These are phyloP conservation scores for Onychostruthus taczanowskii DNA, from an alignment of 2,113 vertebrate species.

Conservation along the genomic window DNA sequence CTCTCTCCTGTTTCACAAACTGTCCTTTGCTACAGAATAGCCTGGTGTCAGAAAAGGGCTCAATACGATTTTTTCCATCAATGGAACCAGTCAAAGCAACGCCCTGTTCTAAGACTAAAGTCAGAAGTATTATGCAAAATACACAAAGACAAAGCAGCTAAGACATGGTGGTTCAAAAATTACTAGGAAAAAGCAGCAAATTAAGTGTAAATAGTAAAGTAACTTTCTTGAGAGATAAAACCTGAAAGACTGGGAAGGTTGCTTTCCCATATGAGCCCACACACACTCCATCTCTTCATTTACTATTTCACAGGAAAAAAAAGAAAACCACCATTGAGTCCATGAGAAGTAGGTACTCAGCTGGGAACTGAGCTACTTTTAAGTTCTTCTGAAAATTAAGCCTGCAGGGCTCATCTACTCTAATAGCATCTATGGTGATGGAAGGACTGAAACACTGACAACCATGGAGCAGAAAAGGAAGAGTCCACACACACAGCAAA, in stretches of 20 bases:
- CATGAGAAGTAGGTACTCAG: background rate
- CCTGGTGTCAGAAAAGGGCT: background rate
- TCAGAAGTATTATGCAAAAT: background rate
- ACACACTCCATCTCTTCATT: background rate
- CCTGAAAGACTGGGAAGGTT: background rate
- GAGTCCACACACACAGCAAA: background rate
- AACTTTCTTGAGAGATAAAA: background rate
- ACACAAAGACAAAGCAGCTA: background rate
- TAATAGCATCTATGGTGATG: background rate
- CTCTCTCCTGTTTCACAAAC: conserved; percentile 16
- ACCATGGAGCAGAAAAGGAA: background rate
- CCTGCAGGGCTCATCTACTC: background rate
- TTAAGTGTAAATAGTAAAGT: background rate
- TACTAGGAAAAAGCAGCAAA: background rate
- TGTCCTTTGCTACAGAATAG: background rate
- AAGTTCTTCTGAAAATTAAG: background rate
- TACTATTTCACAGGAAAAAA: background rate
- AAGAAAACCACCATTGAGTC: background rate
- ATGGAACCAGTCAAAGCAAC: background rate
- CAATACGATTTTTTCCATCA: conserved; percentile 50
- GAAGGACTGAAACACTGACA: background rate
- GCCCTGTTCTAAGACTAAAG: background rate
- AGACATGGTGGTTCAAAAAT: background rate
- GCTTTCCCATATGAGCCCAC: background rate
- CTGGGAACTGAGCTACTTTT: background rate